phyloP scores from a whole-genome alignment of 1,140 invertebrate species.

The Magallana gigas region DNA sequence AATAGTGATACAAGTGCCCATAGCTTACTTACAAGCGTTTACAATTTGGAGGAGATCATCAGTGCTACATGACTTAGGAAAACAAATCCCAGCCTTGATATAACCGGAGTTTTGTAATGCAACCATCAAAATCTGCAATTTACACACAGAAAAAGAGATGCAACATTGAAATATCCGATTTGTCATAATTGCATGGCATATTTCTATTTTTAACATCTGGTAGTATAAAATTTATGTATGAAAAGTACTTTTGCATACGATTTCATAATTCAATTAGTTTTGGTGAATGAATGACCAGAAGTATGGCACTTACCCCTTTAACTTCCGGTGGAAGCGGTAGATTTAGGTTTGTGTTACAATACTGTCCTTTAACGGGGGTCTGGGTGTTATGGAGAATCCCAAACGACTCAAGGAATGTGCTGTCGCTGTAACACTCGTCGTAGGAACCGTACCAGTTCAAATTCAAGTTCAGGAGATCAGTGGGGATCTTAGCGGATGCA shows the following conservation, averaged over 20 bases:
- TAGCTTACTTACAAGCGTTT: conserved; percentile 13
- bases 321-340: neutral
- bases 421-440: conserved; percentile 31
- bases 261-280: too few relatives aligned
- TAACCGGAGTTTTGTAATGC: conserved; percentile 30
- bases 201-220: too few relatives aligned
- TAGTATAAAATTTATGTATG: too few relatives aligned
- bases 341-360: neutral
- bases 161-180: too few relatives aligned
- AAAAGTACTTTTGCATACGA: too few relatives aligned
- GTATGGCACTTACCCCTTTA: neutral
- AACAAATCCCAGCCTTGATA: conserved; percentile 14
- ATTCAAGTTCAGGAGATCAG: conserved; percentile 7
- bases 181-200: too few relatives aligned
- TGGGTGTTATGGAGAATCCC: neutral
- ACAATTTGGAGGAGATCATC: conserved; percentile 8
- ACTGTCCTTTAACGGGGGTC: neutral
- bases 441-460: conserved; percentile 10
- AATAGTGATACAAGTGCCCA: too few relatives aligned
- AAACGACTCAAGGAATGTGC: neutral
- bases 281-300: neutral
- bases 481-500: conserved; percentile 33
- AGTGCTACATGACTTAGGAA: conserved; percentile 26
- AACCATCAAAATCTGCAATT: neutral
- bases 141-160: neutral